Evolutionary conservation across 2,888 invertebrate genomes (phyloP).

Genomic region (Brassicogethes aeneus): DNA sequence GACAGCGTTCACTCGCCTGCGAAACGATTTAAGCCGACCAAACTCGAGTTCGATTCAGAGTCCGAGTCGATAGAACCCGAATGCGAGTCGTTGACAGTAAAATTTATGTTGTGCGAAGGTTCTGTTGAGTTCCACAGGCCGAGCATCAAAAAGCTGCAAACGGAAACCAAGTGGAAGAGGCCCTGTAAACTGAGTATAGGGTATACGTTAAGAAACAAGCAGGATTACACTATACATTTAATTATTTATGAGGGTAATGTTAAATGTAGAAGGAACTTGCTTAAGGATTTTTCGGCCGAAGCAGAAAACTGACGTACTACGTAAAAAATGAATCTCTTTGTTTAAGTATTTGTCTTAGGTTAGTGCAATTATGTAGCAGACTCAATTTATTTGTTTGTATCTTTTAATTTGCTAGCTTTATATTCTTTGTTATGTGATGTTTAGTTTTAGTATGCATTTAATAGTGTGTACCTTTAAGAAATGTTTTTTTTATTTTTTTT

Average conservation of each 20-base stretch:
- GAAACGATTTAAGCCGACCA: conserved; percentile 26
- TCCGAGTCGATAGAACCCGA: conserved; percentile 24
- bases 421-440: too few species aligned
- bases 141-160: conserved; percentile 35
- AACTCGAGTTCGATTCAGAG: conserved; percentile 13
- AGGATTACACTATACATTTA: conserved; percentile 51
- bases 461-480: too few species aligned
- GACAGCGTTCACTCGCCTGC: conserved; percentile 23
- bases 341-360: too few species aligned
- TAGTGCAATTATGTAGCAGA: too few species aligned
- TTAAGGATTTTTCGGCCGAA: conserved; percentile 39
- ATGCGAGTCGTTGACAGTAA: conserved; percentile 9
- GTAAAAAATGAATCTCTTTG: conserved; percentile 18
- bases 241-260: conserved; percentile 53
- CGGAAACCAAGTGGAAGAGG: conserved; percentile 49
- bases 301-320: too few species aligned
- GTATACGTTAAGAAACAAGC: conserved; percentile 47
- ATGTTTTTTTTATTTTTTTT: too few species aligned
- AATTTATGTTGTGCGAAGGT: conserved; percentile 25
- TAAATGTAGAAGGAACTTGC: conserved; percentile 50
- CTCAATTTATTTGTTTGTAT: too few species aligned
- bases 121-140: conserved; percentile 33
- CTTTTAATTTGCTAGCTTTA: too few species aligned
- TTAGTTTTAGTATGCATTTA: too few species aligned
- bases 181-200: conserved; percentile 55